These are phyloP conservation scores for Anaspis maculata DNA, from an alignment of 2,888 invertebrate species.

Conservation along the genomic window DNA sequence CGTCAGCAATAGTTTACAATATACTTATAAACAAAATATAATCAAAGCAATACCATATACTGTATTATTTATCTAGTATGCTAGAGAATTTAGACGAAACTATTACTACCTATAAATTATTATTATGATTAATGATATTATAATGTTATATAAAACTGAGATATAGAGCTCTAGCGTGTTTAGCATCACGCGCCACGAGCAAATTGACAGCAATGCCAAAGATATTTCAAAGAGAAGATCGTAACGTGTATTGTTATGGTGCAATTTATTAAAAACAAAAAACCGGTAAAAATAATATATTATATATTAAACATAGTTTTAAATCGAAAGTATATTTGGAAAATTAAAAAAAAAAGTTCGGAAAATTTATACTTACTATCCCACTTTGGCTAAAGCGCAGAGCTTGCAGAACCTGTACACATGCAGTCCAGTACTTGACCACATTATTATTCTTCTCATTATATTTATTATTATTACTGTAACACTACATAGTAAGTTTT, in stretches of 20 bases:
- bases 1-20: conserved; percentile 40
- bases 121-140: conserved; percentile 14
- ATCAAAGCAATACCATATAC: conserved; percentile 40
- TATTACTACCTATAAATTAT: no score
- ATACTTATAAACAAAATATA: conserved; percentile 28
- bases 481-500: conserved; percentile 45
- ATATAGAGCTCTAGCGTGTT: conserved; percentile 32
- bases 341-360: no score
- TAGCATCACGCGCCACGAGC: conserved; percentile 32
- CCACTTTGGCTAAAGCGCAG: conserved; percentile 25
- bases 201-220: conserved; percentile 35
- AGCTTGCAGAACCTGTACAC: conserved; percentile 39
- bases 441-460: conserved; percentile 33
- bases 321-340: no score
- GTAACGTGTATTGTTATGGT: conserved; percentile 9
- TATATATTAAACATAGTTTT: no score
- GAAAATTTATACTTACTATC: conserved; percentile 1
- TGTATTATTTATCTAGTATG: conserved; percentile 37
- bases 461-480: conserved; percentile 32
- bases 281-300: no score
- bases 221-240: no score
- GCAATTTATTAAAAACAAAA: conserved; percentile 4
- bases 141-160: conserved; percentile 24
- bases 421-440: conserved; percentile 44
- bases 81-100: conserved; percentile 28